Evolutionary conservation across 2,797 vertebrate species (phyloP).

Genomic region (Falco berigora): DNA sequence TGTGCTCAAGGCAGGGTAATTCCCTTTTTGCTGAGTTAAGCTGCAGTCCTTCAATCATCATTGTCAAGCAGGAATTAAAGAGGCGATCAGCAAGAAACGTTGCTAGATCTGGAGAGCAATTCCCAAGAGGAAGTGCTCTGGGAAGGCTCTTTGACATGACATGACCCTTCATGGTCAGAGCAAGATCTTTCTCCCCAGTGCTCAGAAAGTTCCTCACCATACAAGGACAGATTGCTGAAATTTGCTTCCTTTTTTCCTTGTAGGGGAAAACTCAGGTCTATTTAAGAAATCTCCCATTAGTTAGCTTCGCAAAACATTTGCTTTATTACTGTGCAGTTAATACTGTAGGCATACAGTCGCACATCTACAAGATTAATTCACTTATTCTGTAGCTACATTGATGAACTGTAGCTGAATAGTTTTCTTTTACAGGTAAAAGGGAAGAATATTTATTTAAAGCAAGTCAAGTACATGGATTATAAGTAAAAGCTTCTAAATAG

Average conservation of each 20-base stretch:
- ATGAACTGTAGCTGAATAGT: neutral
- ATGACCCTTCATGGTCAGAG: neutral
- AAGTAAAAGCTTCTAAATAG: slow-evolving; percentile 14
- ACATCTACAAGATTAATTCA: slow-evolving; percentile 2
- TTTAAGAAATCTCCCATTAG: neutral
- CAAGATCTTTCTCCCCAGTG: neutral
- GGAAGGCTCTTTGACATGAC: neutral
- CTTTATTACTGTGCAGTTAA: neutral
- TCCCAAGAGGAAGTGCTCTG: neutral
- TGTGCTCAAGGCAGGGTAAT: neutral
- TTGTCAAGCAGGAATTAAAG: neutral
- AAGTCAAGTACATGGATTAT: neutral
- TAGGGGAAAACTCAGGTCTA: neutral
- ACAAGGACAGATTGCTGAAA: neutral
- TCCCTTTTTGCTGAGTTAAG: neutral
- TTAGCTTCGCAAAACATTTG: neutral
- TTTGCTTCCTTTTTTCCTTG: neutral
- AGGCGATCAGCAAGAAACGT: neutral
- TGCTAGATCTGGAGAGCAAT: neutral
- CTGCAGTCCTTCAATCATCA: neutral
- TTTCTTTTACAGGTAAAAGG: slow-evolving; percentile 2
- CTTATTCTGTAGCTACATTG: neutral
- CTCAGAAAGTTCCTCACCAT: neutral
- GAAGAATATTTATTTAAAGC: neutral
- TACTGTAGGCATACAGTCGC: neutral